Evolutionary conservation across 2,113 vertebrate species (phyloP), one percentile per base, ranked within the genome.

Genomic region (Cepphus grylle): DNA sequence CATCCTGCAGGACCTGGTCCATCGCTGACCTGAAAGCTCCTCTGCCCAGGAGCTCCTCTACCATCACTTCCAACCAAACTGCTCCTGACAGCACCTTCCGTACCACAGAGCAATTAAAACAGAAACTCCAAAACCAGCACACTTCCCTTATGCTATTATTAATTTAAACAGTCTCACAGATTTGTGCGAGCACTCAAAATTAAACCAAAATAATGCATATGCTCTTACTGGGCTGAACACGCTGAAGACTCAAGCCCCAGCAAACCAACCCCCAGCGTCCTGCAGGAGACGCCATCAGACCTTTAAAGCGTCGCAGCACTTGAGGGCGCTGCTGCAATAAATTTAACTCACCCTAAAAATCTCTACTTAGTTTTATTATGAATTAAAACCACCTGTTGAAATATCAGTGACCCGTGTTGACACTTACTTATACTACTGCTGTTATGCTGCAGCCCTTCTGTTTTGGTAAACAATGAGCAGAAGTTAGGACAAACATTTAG

Each of bases 321-420:
- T 94, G 97, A 96, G 97, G 97, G 95, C 97, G 94, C 95, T 97
- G 94, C 96, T 97, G 97, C 84, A 91, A 82, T 92, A 96, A 88
- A 83, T 96, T 97, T 96, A 93, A 91, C 81, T 92, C 71, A 23
- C 79, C 81, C 85, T 71, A 83, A 96, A 90, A 69, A 5, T n/a
- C 69, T 77, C 69, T 63, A 53, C 56, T 66, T 59, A 3, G 29
- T 27, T 91, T 90, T 95, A 71, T 86, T 88, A 77, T 4, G 38
- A 81, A 50, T 85, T 69, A 38, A 53, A 62, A 53, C 40, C 47
- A 42, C 42, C 73, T 73, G 38, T 34, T 88, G 70, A 71, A 89
- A 20, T 67, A 63, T 43, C 73, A 74, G 55, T 5, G 10, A 21
- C 65, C 12, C 4, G 0, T 79, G 77, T 50, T 93, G 87, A 73